A percentile compares a stretch with the other conserved stretches of the same genome.
Evolutionary conservation across 2,888 invertebrate genomes (phyloP).

Genomic region (Syrista parreyssii): DNA sequence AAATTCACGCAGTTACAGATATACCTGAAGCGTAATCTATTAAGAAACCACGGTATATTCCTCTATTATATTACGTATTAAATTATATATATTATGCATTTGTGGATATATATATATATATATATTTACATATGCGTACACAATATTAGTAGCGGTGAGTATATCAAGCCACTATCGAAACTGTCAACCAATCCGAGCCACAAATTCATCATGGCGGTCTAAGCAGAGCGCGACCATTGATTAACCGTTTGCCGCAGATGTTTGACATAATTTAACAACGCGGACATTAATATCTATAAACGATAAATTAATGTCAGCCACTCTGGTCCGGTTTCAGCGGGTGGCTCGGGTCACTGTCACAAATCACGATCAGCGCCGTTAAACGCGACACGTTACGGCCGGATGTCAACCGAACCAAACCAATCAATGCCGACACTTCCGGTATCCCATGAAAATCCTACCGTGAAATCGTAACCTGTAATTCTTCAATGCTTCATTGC

Average conservation of each 20-base stretch:
- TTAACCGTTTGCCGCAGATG: slow-evolving; percentile 25
- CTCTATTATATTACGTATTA: not conserved
- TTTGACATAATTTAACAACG: slow-evolving; percentile 32
- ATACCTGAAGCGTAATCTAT: not conserved
- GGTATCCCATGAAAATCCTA: not conserved
- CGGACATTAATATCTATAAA: slow-evolving; percentile 33
- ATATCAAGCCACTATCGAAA: not conserved
- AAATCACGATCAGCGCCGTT: slow-evolving; percentile 39
- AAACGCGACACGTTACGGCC: slow-evolving; percentile 36
- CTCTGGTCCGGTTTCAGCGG: slow-evolving; percentile 27
- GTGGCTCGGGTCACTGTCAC: slow-evolving; percentile 26
- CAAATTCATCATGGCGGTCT: not conserved
- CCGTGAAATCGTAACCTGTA: not conserved
- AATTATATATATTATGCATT: not conserved
- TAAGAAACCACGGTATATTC: not conserved
- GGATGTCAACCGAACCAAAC: slow-evolving; percentile 29
- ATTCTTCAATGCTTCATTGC: not conserved
- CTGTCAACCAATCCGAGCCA: not conserved
- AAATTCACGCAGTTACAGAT: not conserved
- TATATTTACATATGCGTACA: not conserved
- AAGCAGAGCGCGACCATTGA: slow-evolving; percentile 4
- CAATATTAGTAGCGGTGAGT: not conserved
- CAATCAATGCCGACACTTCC: slow-evolving; percentile 2
- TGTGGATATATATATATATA: not conserved
- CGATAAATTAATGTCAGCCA: slow-evolving; percentile 31